Conservation (phyloP, 2,113 vertebrate genomes). For the Diphyllodes magnificus region DNA sequence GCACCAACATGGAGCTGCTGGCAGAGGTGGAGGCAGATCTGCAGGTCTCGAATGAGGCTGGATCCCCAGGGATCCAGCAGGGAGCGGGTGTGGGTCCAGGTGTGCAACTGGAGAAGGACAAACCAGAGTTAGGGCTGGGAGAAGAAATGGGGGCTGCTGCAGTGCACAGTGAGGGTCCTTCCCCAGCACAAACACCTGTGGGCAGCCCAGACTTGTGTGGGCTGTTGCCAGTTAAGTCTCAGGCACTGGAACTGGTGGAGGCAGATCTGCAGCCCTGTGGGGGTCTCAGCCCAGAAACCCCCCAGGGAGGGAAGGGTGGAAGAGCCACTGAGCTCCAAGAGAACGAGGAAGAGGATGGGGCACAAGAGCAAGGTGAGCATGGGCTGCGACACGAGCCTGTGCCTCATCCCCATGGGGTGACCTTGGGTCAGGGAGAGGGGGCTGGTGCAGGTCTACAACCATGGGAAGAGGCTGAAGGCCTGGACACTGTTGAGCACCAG, state of each 20-base stretch:
- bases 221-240: neutral
- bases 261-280: rapidly evolving
- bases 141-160: neutral
- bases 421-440: neutral
- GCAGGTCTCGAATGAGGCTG: neutral
- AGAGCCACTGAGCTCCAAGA: rapidly evolving
- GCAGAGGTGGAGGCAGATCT: neutral
- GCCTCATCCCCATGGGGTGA: rapidly evolving
- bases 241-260: neutral
- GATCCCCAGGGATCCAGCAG: neutral
- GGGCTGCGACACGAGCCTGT: neutral
- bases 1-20: neutral
- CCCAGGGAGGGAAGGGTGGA: rapidly evolving
- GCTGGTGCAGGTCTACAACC: neutral
- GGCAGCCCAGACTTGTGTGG: neutral
- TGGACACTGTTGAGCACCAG: rapidly evolving
- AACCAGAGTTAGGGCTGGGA: neutral
- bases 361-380: rapidly evolving
- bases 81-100: neutral
- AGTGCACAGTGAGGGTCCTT: neutral
- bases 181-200: neutral
- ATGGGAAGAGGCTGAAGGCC: too few species aligned
- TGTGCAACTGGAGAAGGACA: neutral
- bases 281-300: rapidly evolving
- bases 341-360: rapidly evolving